Conservation (phyloP, 2,113 vertebrate species). For the Chunga burmeisteri region DNA sequence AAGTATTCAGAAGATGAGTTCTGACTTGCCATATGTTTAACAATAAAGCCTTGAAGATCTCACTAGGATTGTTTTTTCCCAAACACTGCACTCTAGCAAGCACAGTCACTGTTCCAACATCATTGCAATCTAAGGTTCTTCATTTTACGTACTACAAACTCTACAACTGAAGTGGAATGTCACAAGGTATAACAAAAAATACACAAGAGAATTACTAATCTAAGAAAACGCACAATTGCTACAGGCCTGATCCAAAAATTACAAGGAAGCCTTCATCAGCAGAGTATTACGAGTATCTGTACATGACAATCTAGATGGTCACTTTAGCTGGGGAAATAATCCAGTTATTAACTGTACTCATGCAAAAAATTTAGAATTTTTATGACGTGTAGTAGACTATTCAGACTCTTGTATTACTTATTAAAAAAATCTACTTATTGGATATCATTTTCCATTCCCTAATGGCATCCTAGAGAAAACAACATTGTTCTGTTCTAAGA, state of each 20-base stretch:
- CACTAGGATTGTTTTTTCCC: fast-evolving
- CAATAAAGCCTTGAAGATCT: neutral
- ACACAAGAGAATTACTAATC: neutral
- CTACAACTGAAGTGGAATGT: neutral
- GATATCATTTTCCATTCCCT: neutral
- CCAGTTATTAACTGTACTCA: neutral
- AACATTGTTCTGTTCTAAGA: neutral
- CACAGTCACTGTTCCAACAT: neutral
- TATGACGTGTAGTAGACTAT: neutral
- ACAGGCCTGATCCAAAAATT: neutral
- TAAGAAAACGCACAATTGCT: neutral
- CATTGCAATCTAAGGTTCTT: neutral
- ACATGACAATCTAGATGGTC: neutral
- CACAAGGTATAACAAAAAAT: neutral
- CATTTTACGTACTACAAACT: neutral
- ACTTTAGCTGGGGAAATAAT: neutral
- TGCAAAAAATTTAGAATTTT: neutral
- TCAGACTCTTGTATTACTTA: neutral
- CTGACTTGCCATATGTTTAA: neutral
- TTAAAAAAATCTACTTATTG: neutral
- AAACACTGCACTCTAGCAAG: neutral
- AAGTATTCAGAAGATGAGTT: neutral
- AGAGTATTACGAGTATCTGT: neutral
- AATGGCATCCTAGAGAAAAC: neutral
- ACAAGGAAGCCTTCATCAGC: neutral